Base-by-base conservation (phyloP, 2,113 vertebrate species). In the Hymenochirus boettgeri region DNA sequence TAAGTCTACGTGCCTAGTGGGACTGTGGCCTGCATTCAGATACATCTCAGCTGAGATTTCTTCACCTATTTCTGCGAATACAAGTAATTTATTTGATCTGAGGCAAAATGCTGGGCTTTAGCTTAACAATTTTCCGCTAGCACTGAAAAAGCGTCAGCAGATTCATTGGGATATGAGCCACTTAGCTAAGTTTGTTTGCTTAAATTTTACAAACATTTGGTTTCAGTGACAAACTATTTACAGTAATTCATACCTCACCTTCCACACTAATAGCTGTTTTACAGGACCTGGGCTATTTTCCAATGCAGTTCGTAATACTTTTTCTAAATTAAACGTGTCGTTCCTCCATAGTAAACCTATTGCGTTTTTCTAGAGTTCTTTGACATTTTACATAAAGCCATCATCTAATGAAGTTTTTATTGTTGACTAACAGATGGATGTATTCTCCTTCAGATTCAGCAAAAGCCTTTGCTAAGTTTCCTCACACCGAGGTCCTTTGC, bases 381-480 rank as follows among this genome's bases (percentile, higher is more conserved):
- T 31, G 18, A 2, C 48, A 48, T 31, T 31, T 31, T 5, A 10
- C 10, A 10, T 6, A 31, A 1, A 1, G 7, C 13, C 29, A 2
- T 18, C 27, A 21, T 35, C 17, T 26, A 29, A 54, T 5, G 65
- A 54, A 31, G 71, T 69, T 55, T n/a, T n/a, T 57, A 54, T 76
- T 74, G 42, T 59, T 67, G 56, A 75, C 54, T 22, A 81, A 60
- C 39, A 69, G 50, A 45, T 70, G 75, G 58, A 82, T 73, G 71
- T n/a, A n/a, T n/a, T 81, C 75, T 58, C 72, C 80, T 61, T 74
- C 83, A 9, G 84, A 86, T 57, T 84, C 79, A 6, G 80, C 80
- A 72, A 86, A 88, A 7, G 81, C 86, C 63, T 65, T 80, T 45
- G 83, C 82, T 74, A 90, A n/a, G n/a, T n/a, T 83, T 65, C 82